These are phyloP conservation scores for Drosophila insularis DNA, from an alignment of 1,140 invertebrate species.

Conservation along the genomic window DNA sequence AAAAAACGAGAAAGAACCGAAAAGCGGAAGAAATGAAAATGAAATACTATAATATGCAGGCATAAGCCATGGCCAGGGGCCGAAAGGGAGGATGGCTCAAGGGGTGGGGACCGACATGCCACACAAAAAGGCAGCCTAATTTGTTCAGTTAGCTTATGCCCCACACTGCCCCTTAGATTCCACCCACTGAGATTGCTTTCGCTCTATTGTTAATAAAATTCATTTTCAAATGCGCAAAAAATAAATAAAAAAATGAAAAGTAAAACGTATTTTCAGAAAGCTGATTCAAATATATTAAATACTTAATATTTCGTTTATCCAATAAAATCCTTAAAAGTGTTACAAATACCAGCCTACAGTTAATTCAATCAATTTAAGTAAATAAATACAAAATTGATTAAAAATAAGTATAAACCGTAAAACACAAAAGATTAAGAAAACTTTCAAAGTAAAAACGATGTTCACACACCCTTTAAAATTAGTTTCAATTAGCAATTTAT, in stretches of 20 bases:
- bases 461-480: background rate
- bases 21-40: conserved; percentile 30
- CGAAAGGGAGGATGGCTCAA: background rate
- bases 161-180: background rate
- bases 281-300: conserved; percentile 4
- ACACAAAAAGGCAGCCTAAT: conserved; percentile 69
- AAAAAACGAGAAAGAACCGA: conserved; percentile 31
- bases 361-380: background rate
- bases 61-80: background rate
- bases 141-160: conserved; percentile 67
- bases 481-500: too few species aligned
- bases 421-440: too few species aligned
- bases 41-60: conserved; percentile 28
- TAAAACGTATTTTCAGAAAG: background rate
- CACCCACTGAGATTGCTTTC: conserved; percentile 8
- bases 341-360: background rate
- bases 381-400: background rate
- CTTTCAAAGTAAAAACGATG: too few species aligned
- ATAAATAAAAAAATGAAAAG: background rate
- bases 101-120: background rate
- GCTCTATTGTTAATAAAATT: conserved; percentile 13
- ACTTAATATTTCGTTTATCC: background rate
- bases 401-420: background rate
- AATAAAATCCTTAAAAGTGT: background rate
- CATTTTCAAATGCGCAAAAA: conserved; percentile 13